A percentile compares a stretch with the other conserved stretches of the same genome.
Conservation (phyloP, 53 echinoderm and acorn worm genomes). For the Actinopyga echinites region DNA sequence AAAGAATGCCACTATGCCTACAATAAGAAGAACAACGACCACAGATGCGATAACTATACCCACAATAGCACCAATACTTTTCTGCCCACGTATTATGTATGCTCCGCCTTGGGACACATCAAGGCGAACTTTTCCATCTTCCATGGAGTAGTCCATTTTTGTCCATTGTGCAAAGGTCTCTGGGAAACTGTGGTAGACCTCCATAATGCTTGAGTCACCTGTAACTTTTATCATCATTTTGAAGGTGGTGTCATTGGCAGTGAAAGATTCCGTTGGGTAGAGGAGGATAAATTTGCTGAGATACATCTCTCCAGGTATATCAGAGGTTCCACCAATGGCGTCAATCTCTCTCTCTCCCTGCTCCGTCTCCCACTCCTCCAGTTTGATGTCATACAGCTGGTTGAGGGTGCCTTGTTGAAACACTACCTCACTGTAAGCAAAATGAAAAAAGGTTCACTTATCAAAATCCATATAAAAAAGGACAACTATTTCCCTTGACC, state of each 20-base stretch:
- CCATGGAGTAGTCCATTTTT: slow-evolving; percentile 53
- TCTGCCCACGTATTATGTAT: slow-evolving; percentile 67
- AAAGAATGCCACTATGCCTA: slow-evolving; percentile 73
- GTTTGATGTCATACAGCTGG: slow-evolving; percentile 78
- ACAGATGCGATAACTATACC: slow-evolving; percentile 70
- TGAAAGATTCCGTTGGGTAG: slow-evolving; percentile 70
- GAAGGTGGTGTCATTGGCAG: slow-evolving; percentile 59
- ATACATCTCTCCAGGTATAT: slow-evolving; percentile 74
- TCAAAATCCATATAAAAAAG: background rate
- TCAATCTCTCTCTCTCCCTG: slow-evolving; percentile 64
- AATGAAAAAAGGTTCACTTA: background rate
- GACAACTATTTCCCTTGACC: background rate
- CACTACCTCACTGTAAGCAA: slow-evolving; percentile 54
- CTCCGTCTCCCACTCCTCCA: slow-evolving; percentile 76
- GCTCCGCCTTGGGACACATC: slow-evolving; percentile 67
- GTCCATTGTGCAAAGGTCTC: slow-evolving; percentile 75
- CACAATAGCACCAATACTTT: slow-evolving; percentile 66
- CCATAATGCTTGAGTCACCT: slow-evolving; percentile 60
- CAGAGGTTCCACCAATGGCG: slow-evolving; percentile 51
- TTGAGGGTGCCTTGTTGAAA: slow-evolving; percentile 72
- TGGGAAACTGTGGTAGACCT: slow-evolving; percentile 77
- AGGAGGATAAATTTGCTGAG: slow-evolving; percentile 82
- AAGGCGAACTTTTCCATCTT: slow-evolving; percentile 57
- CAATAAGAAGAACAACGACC: slow-evolving; percentile 65
- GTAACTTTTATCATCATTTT: slow-evolving; percentile 58